Evolutionary conservation across 1,140 invertebrate species (phyloP), one percentile per base, ranked within the genome.

Genomic region (Pogonognathellus flavescens): DNA sequence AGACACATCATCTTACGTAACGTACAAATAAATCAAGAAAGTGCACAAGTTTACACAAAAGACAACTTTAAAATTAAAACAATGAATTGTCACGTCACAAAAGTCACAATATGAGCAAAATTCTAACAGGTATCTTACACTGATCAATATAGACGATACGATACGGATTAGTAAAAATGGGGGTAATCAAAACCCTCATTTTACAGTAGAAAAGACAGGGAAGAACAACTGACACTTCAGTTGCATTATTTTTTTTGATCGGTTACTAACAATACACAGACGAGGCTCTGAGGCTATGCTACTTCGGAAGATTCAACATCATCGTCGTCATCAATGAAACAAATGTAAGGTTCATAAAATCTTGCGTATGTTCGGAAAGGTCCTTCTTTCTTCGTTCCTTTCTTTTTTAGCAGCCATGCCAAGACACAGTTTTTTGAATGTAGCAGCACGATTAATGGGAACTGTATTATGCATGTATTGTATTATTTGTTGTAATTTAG

Each of bases 11-110:
- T n/a, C 20, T 25, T 66, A 66, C 31, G n/a, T 31, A 49, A 80
- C 18, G 55, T 81, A 81, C 50, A 81, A 81, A 81, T 14, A 50
- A 76, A 76, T 76, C 41, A 50, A 41, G 70, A 76, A 76, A 76
- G 70, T 49, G 70, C 70, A 76, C 70, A 50, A 76, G 25, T 76
- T 76, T 49, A 76, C 70, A 50, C n/a, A 76, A 76, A n/a, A 50
- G 41, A 66, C 22, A 66, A 66, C 62, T 66, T 76, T 76, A 76
- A 76, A 76, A 76, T 76, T 76, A 76, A 76, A 76, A 76, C 70
- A 76, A 76, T 76, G 62, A 76, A 76, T 76, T 76, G 70, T 76
- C 70, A 76, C 70, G 70, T 76, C 70, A 76, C 70, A 76, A 76
- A 66, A 76, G 70, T 76, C 70, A 76, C 70, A 76, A 49, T 76